phyloP scores from a whole-genome alignment of 1,140 invertebrate species.

The Saccostrea cuccullata region DNA sequence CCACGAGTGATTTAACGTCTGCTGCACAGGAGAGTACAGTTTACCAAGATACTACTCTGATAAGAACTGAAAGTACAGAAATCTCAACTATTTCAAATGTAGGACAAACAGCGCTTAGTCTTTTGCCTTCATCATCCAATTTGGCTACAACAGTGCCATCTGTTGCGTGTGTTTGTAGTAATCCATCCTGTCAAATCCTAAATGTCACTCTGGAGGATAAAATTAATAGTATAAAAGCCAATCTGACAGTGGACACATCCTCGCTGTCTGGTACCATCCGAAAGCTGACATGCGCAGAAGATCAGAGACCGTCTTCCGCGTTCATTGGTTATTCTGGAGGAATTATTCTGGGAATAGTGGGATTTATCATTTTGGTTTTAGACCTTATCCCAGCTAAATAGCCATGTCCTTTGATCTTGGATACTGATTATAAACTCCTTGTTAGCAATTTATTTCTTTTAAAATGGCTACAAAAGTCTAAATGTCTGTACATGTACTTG shows the following conservation, averaged over 20 bases:
- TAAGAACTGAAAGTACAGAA: not conserved
- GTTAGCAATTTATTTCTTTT: not conserved
- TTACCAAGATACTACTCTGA: not conserved
- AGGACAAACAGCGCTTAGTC: not conserved
- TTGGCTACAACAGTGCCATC: not conserved
- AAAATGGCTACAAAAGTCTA: not conserved
- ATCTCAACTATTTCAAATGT: not conserved
- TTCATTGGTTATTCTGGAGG: not conserved
- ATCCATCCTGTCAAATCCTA: not conserved
- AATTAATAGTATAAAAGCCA: not conserved
- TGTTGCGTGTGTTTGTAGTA: not conserved
- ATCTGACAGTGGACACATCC: not conserved
- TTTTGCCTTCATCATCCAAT: not conserved
- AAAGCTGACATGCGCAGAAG: slow-evolving; percentile 23
- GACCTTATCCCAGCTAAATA: not conserved
- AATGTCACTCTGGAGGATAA: not conserved
- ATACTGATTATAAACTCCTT: not conserved
- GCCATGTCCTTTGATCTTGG: not conserved
- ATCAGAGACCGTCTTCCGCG: not conserved
- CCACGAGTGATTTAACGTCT: not conserved
- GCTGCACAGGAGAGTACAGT: not conserved
- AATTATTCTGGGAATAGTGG: not conserved
- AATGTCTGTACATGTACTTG: too few relatives aligned
- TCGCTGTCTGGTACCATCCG: not conserved
- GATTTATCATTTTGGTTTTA: not conserved